phyloP scores from a whole-genome alignment of 64 coral and sea anemone genomes.

The Montipora cactus region DNA sequence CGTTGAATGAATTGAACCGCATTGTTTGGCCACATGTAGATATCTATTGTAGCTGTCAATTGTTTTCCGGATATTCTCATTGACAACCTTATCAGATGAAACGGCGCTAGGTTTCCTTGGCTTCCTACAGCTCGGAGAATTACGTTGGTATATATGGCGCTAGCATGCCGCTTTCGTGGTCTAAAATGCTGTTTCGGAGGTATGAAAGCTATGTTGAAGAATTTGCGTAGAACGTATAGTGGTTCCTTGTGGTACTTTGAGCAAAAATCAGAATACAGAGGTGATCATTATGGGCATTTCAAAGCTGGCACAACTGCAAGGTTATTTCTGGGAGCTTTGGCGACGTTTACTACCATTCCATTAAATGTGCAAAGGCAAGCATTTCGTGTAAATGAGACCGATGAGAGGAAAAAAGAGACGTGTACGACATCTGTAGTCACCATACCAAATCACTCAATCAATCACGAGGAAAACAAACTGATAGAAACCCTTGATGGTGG shows the following conservation, averaged over 20 bases:
- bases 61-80: conserved; percentile 17
- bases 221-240: neutral
- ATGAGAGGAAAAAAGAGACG: neutral
- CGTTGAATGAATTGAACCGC: neutral
- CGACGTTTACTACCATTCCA: conserved; percentile 8
- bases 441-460: neutral
- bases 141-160: neutral
- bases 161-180: neutral
- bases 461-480: neutral
- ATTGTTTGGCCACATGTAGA: neutral
- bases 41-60: neutral
- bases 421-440: neutral
- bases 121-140: neutral
- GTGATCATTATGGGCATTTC: neutral
- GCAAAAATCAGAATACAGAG: conserved; percentile 14
- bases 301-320: neutral
- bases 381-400: conserved; percentile 20
- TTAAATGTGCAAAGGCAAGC: neutral
- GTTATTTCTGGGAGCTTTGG: conserved; percentile 14
- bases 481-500: conserved; percentile 18
- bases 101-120: neutral
- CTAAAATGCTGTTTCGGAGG: neutral
- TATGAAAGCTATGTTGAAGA: neutral
- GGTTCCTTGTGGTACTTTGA: conserved; percentile 1
- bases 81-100: neutral